A percentile compares a stretch with the other conserved stretches of the same genome.
Evolutionary conservation across 2,797 vertebrate species (phyloP).

Genomic region (Cygnus olor): DNA sequence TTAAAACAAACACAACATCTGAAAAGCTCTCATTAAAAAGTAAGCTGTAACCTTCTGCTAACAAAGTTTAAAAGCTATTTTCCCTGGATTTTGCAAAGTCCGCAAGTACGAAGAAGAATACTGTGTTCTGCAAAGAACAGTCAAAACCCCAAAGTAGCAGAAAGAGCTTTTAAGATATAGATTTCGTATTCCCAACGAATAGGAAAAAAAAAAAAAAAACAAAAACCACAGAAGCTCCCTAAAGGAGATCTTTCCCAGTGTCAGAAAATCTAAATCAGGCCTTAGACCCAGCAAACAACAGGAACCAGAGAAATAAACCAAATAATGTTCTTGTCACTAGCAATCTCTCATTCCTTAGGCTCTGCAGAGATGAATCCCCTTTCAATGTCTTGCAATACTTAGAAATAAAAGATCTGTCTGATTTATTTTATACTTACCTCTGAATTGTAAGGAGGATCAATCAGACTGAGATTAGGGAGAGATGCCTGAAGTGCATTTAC

Average conservation of each 20-base stretch:
- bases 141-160: background rate
- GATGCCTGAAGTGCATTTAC: conserved; percentile 66
- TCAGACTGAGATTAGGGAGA: conserved; percentile 68
- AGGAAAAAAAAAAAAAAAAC: background rate
- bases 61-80: background rate
- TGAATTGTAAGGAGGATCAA: conserved; percentile 62
- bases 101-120: background rate
- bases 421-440: conserved; percentile 71
- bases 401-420: background rate
- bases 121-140: background rate
- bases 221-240: background rate
- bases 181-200: background rate
- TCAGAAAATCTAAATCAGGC: background rate
- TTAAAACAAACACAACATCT: background rate
- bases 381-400: background rate
- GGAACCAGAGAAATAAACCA: background rate
- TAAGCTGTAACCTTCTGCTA: background rate
- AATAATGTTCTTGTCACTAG: background rate
- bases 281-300: background rate
- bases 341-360: background rate
- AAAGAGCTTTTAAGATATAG: background rate
- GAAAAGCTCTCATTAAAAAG: background rate
- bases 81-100: background rate
- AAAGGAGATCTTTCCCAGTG: background rate
- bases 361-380: background rate